A percentile compares a stretch with the other conserved stretches of the same genome.
Evolutionary conservation across 2,113 vertebrate species (phyloP).

Genomic region (Colaptes auratus): DNA sequence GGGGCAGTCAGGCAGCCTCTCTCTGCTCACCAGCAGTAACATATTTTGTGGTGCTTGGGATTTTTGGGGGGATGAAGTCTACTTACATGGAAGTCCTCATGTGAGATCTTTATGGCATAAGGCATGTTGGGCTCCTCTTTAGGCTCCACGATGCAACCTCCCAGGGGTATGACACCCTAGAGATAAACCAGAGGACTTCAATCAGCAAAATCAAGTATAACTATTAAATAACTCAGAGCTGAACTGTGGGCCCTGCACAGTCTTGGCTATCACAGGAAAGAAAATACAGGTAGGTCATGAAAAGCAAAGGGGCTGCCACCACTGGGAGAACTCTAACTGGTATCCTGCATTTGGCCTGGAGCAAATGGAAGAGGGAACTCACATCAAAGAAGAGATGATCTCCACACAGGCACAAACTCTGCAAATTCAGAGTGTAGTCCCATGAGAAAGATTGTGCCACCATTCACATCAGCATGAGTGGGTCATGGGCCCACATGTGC

Average conservation of each 20-base stretch:
- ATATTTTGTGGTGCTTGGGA: background rate
- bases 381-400: background rate
- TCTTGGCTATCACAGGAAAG: background rate
- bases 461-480: background rate
- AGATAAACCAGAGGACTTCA: slow-evolving; percentile 20
- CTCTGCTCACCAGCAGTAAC: background rate
- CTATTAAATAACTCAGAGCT: background rate
- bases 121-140: slow-evolving; percentile 93
- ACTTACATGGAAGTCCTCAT: slow-evolving; percentile 93
- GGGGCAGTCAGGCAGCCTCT: background rate
- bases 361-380: background rate
- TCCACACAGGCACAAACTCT: rapidly evolving
- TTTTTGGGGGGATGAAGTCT: background rate
- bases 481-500: background rate
- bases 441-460: background rate
- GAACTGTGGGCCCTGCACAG: background rate
- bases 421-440: background rate
- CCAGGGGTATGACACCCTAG: slow-evolving; percentile 94
- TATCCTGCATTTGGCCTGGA: background rate
- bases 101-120: slow-evolving; percentile 91
- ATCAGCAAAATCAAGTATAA: background rate
- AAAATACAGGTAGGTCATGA: background rate
- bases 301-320: background rate
- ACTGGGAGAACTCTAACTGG: background rate
- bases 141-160: slow-evolving; percentile 89